Percentiles rank a stretch among this genome's conserved stretches.
Evolutionary conservation across 2,113 vertebrate species (phyloP).

Genomic region (Haliaeetus leucogaster): DNA sequence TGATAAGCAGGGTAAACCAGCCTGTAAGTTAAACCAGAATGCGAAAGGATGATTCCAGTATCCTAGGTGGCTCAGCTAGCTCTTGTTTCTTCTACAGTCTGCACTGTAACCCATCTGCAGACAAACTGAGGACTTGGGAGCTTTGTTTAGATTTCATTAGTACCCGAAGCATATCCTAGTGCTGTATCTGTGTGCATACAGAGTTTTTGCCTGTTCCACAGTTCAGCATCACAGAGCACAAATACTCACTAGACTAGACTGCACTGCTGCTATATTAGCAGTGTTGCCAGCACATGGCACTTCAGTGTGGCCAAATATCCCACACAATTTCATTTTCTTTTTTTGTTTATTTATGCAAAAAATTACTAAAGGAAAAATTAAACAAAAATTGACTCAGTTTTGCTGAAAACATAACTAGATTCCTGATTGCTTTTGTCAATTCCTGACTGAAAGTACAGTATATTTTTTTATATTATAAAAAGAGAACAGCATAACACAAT

Average conservation of each 20-base stretch:
- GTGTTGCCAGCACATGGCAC: neutral
- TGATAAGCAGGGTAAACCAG: neutral
- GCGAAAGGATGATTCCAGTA: neutral
- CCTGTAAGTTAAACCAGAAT: neutral
- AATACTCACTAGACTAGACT: neutral
- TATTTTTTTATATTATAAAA: neutral
- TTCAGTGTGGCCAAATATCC: neutral
- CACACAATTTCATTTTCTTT: slow-evolving; percentile 31
- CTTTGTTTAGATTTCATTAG: neutral
- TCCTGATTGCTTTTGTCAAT: neutral
- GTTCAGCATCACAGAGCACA: neutral
- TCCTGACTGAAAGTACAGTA: neutral
- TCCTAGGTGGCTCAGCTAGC: neutral
- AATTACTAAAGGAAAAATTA: neutral
- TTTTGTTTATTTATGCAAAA: slow-evolving; percentile 8
- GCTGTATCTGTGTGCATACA: neutral
- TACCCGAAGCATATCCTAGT: neutral
- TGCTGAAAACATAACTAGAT: neutral
- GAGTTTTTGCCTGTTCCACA: neutral
- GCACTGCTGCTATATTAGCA: neutral
- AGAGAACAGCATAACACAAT: neutral
- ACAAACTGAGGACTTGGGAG: neutral
- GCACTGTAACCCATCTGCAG: neutral
- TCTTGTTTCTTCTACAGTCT: neutral
- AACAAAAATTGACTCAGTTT: neutral